Percentiles rank a stretch among this genome's conserved stretches.
These are phyloP conservation scores for Ariolimax columbianus DNA, from an alignment of 2,888 invertebrate genomes.

Conservation along the genomic window DNA sequence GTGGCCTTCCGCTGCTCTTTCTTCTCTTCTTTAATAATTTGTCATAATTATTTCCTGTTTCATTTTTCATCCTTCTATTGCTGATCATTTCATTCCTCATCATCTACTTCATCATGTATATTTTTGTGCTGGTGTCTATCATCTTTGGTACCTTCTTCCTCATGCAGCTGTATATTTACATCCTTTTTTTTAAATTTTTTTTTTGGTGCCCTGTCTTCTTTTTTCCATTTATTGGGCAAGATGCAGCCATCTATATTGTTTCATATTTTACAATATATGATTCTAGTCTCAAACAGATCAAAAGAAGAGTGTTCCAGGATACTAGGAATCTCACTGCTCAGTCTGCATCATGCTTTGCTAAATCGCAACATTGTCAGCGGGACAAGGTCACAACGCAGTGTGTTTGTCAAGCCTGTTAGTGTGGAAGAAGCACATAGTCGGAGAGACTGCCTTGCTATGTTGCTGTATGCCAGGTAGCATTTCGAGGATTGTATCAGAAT, in stretches of 20 bases:
- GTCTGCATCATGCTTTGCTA: slow-evolving; percentile 65
- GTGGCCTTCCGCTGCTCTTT: no score
- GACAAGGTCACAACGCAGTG: slow-evolving; percentile 62
- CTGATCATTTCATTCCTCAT: no score
- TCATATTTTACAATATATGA: slow-evolving; percentile 1
- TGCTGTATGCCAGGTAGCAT: slow-evolving; percentile 70
- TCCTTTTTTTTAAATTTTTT: no score
- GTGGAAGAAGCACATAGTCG: slow-evolving; percentile 64
- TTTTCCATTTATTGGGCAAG: no score
- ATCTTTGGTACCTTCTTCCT: no score
- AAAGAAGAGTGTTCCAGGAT: slow-evolving; percentile 54
- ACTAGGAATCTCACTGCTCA: slow-evolving; percentile 61
- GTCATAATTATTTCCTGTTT: no score
- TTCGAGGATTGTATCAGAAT: neutral
- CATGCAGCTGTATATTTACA: no score
- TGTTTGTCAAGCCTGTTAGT: slow-evolving; percentile 72
- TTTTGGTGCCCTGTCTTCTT: no score
- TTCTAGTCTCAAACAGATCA: slow-evolving; percentile 47
- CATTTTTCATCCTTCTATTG: no score
- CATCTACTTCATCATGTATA: no score
- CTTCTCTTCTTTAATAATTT: no score
- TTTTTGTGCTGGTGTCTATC: no score
- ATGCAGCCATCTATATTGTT: neutral
- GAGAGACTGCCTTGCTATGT: slow-evolving; percentile 71
- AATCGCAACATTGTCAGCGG: slow-evolving; percentile 68